These are phyloP conservation scores for Martes martes DNA, from an alignment of 2,113 vertebrate genomes.

Conservation along the genomic window DNA sequence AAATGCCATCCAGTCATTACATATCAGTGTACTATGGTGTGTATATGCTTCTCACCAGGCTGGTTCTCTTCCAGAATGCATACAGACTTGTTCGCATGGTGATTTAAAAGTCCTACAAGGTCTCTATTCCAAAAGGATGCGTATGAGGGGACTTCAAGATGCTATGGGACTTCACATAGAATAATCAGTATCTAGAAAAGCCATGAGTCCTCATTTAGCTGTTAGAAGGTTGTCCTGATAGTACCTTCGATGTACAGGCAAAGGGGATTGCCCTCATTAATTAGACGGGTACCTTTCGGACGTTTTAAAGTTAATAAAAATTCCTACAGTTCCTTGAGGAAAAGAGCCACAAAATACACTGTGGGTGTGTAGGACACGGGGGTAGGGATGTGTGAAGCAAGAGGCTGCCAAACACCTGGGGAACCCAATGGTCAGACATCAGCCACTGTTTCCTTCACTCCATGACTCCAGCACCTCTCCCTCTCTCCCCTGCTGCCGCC, in stretches of 20 bases:
- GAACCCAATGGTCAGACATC: accelerated
- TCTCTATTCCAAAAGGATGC: background rate
- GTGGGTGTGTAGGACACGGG: background rate
- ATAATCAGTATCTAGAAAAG: background rate
- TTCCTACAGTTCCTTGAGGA: background rate
- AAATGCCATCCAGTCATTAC: background rate
- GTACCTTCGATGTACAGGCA: background rate
- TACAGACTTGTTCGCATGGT: background rate
- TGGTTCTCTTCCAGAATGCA: background rate
- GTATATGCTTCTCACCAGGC: background rate
- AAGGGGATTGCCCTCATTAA: background rate
- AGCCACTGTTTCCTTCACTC: background rate
- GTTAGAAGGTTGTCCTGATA: background rate
- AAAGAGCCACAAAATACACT: background rate
- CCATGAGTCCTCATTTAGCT: background rate
- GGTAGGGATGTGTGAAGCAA: background rate
- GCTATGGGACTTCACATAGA: background rate
- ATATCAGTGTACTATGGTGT: background rate
- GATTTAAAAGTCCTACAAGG: background rate
- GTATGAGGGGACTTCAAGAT: background rate
- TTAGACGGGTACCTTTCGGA: background rate
- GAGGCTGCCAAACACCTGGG: accelerated
- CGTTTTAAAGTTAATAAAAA: background rate
- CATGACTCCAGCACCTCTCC: too few relatives aligned
- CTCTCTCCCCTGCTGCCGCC: background rate